These are phyloP conservation scores for Salvelinus namaycush DNA, from an alignment of 2,113 vertebrate genomes.

Conservation along the genomic window DNA sequence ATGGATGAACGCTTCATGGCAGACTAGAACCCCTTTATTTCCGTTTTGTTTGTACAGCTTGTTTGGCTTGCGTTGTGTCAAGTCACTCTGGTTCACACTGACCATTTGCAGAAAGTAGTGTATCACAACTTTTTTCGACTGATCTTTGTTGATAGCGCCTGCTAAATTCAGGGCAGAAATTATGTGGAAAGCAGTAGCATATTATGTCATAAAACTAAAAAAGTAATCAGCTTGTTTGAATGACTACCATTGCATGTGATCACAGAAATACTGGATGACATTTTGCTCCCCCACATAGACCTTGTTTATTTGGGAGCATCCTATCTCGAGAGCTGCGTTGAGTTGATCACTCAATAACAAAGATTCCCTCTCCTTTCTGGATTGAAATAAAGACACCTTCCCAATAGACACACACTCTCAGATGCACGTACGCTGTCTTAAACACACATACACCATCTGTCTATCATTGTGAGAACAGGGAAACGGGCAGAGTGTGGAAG, in stretches of 20 bases:
- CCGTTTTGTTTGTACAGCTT: too few species aligned
- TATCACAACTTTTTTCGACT: too few species aligned
- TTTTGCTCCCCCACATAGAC: neutral
- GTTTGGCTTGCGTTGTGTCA: too few species aligned
- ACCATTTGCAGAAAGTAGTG: too few species aligned
- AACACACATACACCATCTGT: slow-evolving; percentile 20
- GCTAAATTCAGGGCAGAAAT: too few species aligned
- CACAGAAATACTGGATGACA: neutral
- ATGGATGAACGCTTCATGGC: too few species aligned
- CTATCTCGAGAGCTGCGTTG: neutral
- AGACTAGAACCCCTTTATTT: too few species aligned
- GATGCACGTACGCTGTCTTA: neutral
- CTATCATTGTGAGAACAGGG: neutral
- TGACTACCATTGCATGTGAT: neutral
- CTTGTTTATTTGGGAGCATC: neutral
- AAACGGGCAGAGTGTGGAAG: neutral
- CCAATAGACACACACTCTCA: neutral
- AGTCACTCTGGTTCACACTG: too few species aligned
- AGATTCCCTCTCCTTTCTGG: neutral
- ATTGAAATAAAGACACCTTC: neutral
- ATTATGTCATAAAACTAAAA: neutral
- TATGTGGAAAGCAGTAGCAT: too few species aligned
- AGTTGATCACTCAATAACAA: neutral
- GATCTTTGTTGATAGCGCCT: too few species aligned
- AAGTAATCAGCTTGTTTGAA: neutral